These are phyloP conservation scores for Myocastor coypus DNA, from an alignment of 2,113 vertebrate genomes.

Conservation along the genomic window DNA sequence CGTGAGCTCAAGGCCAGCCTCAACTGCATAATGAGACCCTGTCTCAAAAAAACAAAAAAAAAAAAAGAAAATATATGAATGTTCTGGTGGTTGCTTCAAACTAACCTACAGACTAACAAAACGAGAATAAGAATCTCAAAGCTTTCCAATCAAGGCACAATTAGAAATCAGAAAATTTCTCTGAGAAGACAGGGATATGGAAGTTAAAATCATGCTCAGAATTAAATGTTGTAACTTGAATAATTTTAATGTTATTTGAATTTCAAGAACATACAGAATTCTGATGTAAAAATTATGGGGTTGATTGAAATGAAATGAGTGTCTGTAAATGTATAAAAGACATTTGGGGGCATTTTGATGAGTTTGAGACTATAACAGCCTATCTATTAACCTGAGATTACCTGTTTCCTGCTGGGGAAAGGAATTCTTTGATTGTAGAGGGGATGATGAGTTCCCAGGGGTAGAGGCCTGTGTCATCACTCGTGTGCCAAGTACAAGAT, in stretches of 20 bases:
- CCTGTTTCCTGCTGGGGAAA: neutral
- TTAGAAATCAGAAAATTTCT: neutral
- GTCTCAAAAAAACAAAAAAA: too few relatives aligned
- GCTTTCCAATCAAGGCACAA: neutral
- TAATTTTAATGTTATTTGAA: neutral
- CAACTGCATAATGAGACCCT: too few relatives aligned
- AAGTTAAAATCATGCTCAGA: conserved; percentile 9
- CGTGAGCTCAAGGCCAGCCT: too few relatives aligned
- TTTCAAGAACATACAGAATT: neutral
- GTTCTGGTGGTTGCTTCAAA: neutral
- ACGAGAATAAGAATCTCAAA: neutral
- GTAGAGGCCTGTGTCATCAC: neutral
- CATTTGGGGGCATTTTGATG: neutral
- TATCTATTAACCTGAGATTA: neutral
- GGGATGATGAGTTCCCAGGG: too few relatives aligned
- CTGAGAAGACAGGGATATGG: neutral
- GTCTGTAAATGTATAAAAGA: neutral
- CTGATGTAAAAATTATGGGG: neutral
- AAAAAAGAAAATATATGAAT: neutral
- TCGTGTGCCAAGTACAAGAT: neutral
- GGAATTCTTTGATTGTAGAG: too few relatives aligned
- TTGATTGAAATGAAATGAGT: neutral
- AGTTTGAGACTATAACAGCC: neutral
- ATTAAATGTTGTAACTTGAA: neutral
- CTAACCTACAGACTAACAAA: neutral